Conservation (phyloP, 1,140 invertebrate genomes). For the Helicoverpa armigera region DNA sequence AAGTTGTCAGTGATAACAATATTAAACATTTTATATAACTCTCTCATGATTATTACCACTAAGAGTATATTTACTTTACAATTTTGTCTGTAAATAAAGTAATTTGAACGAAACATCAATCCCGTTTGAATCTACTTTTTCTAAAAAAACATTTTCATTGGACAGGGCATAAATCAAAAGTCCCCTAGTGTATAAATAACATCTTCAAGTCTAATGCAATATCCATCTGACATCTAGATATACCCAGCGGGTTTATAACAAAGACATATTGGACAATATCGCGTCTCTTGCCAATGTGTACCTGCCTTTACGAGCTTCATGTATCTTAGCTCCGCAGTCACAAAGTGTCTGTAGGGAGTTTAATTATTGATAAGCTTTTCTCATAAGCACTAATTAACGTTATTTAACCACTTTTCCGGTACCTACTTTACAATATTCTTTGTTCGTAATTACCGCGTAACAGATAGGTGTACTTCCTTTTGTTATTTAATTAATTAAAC, state of each 20-base stretch:
- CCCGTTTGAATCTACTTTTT: too few species aligned
- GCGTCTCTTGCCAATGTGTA: neutral
- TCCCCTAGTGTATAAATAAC: conserved; percentile 2
- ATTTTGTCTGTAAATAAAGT: too few species aligned
- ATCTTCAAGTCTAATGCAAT: conserved; percentile 26
- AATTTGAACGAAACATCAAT: too few species aligned
- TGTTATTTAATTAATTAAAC: conserved; percentile 34
- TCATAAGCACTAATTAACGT: conserved; percentile 44
- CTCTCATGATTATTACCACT: too few species aligned
- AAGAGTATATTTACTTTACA: too few species aligned
- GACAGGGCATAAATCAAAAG: neutral
- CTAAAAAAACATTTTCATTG: too few species aligned
- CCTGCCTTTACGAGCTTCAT: conserved; percentile 39
- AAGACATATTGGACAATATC: conserved; percentile 32
- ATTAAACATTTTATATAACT: too few species aligned
- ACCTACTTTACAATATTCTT: conserved; percentile 22
- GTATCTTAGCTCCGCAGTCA: conserved; percentile 36
- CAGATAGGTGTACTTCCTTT: conserved; percentile 11
- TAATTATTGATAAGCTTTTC: conserved; percentile 53
- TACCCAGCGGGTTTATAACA: conserved; percentile 21
- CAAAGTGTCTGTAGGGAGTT: conserved; percentile 51
- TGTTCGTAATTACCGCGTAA: conserved; percentile 27
- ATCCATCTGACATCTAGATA: conserved; percentile 17
- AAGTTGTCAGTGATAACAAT: neutral
- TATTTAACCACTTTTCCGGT: conserved; percentile 24